Base-by-base conservation (phyloP, 2,888 invertebrate species). In the Torymus auratus region DNA sequence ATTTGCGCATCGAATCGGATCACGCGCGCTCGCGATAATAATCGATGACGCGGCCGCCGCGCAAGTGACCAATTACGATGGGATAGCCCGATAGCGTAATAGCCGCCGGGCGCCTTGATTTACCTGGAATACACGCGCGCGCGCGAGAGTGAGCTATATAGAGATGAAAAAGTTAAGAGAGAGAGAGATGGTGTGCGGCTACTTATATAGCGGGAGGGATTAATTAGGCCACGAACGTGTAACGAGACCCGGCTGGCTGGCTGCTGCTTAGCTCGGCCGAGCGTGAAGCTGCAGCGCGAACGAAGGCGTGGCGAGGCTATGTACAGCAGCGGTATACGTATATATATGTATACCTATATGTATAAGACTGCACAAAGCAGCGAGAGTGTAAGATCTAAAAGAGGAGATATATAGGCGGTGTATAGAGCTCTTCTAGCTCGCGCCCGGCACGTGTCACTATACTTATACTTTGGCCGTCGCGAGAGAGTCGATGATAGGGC, bases 271-370 rank as follows among this genome's bases (percentile, higher is more conserved):
- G 74, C 83, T 85, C 86, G 85, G 81, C 83, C 83, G 84, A 83
- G 84, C 85, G 83, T 84, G 81, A 85, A 85, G 79, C 78, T 77
- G 67, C n/a, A 83, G 84, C 85, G 83, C 84, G 81, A 41, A 41
- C 41, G 67, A 82, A 84, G 86, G 84, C 85, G 85, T 85, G 84
- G 82, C 84, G 64, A n/a, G 64, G 13, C 2, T 13, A 17, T 20
- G 53, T 13, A 10, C 17, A 23, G n/a, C 28, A 64, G 12, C 41
- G 7, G 41, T 41, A 10, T 28, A 7, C 7, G 7, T 28, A 28
- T 4, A 4, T 41, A 41, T 41, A 5, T 2, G 28, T 3, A 41
- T 41, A 41, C 5, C 7, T 7, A 5, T 41, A 41, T 7, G 3
- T 28, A 41, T 41, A 41, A 20, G 20, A 20, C 20, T 20, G 20